phyloP scores from a whole-genome alignment of 2,888 invertebrate genomes.

The Chydorus sphaericus region DNA sequence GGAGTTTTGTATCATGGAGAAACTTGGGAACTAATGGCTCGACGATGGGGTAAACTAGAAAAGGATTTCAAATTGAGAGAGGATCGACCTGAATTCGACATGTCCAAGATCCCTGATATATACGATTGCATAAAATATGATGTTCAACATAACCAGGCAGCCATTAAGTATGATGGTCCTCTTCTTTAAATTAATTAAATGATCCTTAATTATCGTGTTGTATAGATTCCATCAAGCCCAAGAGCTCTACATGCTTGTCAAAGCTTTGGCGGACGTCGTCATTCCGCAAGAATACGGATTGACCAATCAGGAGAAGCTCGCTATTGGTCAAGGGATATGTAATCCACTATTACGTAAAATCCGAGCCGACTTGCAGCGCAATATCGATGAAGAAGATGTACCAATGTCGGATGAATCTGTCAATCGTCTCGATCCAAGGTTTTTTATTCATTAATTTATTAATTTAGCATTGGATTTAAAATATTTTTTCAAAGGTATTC shows the following conservation, averaged over 20 bases:
- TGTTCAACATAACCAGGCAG: constrained; percentile 92
- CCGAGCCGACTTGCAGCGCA: constrained; percentile 80
- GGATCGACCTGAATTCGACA: constrained; percentile 71
- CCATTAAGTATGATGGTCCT: constrained; percentile 65
- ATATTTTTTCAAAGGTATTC: constrained; percentile 50
- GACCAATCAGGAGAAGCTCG: constrained; percentile 84
- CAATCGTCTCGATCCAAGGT: constrained; percentile 87
- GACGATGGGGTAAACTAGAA: constrained; percentile 94
- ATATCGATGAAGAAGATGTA: constrained; percentile 64
- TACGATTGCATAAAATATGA: constrained; percentile 99
- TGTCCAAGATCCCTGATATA: constrained; percentile 97
- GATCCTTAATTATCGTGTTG: not conserved
- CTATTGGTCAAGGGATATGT: constrained; percentile 94
- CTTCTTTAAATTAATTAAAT: not conserved
- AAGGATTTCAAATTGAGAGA: constrained; percentile 88
- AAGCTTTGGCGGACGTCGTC: constrained; percentile 94
- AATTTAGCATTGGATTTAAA: not conserved
- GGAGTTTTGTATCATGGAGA: constrained; percentile 93
- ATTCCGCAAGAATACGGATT: constrained; percentile 99
- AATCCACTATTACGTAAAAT: constrained; percentile 92
- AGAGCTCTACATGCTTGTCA: constrained; percentile 85
- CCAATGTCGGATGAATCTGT: constrained; percentile 74
- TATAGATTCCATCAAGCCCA: constrained; percentile 49
- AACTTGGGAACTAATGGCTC: constrained; percentile 95
- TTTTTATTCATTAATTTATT: constrained; percentile 17